Evolutionary conservation across 37 sponge, comb jelly and placozoan species (phyloP).

Genomic region (Tethya wilhelma): DNA sequence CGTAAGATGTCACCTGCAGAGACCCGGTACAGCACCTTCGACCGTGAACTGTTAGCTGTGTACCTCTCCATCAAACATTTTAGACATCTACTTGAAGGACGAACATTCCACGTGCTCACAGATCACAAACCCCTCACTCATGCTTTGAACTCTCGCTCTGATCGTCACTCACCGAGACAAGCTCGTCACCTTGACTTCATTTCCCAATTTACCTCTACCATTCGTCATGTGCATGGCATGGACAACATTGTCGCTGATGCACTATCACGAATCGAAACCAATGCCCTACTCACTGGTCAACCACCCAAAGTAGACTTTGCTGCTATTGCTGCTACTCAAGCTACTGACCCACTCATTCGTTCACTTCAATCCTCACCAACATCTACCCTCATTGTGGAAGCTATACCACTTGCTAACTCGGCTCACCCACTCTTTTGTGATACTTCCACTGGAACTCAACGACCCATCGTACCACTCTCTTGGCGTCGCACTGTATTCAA

Average conservation of each 20-base stretch:
- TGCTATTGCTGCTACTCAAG: conserved; percentile 39
- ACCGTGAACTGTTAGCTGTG: conserved; percentile 56
- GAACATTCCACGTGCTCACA: conserved; percentile 50
- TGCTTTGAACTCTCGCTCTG: conserved; percentile 23
- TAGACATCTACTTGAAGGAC: conserved; percentile 32
- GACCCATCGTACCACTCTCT: conserved; percentile 53
- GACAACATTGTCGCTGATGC: conserved; percentile 69
- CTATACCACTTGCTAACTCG: conserved; percentile 35
- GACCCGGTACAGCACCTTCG: conserved; percentile 75
- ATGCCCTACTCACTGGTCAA: conserved; percentile 30
- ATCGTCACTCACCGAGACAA: conserved; percentile 51
- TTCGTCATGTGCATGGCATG: conserved; percentile 45
- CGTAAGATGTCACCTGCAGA: conserved; percentile 47
- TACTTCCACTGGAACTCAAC: conserved; percentile 49
- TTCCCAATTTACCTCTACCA: conserved; percentile 66
- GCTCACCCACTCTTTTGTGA: conserved; percentile 43
- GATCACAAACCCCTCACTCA: conserved; percentile 67
- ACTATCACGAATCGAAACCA: conserved; percentile 62
- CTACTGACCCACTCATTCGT: conserved; percentile 47
- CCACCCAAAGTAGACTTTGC: conserved; percentile 26
- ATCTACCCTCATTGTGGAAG: conserved; percentile 20
- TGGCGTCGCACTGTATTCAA: conserved; percentile 50
- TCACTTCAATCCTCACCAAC: conserved; percentile 13
- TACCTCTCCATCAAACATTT: conserved; percentile 69
- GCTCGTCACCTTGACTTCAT: conserved; percentile 69